A percentile compares a stretch with the other conserved stretches of the same genome.
Evolutionary conservation across 2,797 vertebrate species (phyloP).

Genomic region (Malacoraja senta): DNA sequence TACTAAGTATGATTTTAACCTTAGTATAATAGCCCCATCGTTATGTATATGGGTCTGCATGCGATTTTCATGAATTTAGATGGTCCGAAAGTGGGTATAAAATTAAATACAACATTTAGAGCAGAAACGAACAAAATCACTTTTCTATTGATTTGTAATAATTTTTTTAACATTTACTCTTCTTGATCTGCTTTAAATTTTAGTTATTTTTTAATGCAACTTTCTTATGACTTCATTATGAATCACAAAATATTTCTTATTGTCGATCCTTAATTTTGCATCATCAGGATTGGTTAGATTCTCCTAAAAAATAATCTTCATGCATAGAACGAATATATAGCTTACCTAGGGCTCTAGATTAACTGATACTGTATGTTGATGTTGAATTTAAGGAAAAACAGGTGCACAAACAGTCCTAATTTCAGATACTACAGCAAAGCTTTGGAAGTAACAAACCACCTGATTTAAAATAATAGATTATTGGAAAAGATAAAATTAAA

Average conservation of each 20-base stretch:
- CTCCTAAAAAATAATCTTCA: not conserved
- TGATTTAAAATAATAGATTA: not conserved
- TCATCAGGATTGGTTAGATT: not conserved
- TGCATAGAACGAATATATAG: not conserved
- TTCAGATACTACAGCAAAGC: no score
- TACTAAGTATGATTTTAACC: no score
- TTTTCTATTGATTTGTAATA: not conserved
- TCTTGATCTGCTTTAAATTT: no score
- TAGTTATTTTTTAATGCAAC: no score
- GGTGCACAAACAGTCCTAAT: not conserved
- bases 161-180: not conserved
- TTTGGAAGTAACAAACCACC: not conserved
- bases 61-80: not conserved
- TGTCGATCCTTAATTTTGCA: not conserved
- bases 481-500: not conserved
- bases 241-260: not conserved
- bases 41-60: not conserved
- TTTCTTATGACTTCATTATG: not conserved
- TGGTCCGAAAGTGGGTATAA: not conserved
- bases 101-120: not conserved
- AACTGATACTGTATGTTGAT: not conserved
- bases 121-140: not conserved
- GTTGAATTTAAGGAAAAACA: not conserved
- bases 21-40: not conserved
- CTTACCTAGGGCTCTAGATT: not conserved